Evolutionary conservation across 2,888 invertebrate genomes (phyloP).

Genomic region (Laothoe populi): DNA sequence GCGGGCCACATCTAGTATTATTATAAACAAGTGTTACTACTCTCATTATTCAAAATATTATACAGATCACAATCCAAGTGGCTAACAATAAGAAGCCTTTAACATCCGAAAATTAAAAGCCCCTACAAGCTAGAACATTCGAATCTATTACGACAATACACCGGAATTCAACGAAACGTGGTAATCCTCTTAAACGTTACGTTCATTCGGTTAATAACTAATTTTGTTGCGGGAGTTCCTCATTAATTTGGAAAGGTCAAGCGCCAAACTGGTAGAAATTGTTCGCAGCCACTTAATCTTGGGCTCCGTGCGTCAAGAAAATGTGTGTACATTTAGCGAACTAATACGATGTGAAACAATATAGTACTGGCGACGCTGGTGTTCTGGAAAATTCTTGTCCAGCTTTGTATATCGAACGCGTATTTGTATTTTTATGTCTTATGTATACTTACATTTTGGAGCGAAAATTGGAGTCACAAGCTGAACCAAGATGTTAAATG

Average conservation of each 20-base stretch:
- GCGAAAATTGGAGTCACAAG: too few species aligned
- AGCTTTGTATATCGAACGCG: too few species aligned
- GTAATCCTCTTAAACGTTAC: background rate
- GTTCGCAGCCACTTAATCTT: background rate
- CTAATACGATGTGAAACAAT: too few species aligned
- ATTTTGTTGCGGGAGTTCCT: background rate
- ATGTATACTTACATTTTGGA: too few species aligned
- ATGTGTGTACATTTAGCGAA: background rate
- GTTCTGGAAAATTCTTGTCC: too few species aligned
- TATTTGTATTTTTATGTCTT: too few species aligned
- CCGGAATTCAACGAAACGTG: background rate
- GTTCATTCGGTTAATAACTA: background rate
- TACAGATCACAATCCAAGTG: background rate
- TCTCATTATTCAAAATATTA: background rate
- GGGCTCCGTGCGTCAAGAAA: background rate
- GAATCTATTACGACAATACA: background rate
- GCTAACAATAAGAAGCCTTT: background rate
- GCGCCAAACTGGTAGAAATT: background rate
- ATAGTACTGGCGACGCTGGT: too few species aligned
- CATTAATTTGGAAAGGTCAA: slow-evolving; percentile 4
- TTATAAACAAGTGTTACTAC: too few species aligned
- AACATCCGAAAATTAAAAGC: background rate
- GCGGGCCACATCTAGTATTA: too few species aligned
- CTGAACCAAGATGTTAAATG: too few species aligned
- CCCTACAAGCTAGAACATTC: background rate